Evolutionary conservation across 2,888 invertebrate species (phyloP), one percentile per base, ranked within the genome.

Genomic region (Abrostola triplasia): DNA sequence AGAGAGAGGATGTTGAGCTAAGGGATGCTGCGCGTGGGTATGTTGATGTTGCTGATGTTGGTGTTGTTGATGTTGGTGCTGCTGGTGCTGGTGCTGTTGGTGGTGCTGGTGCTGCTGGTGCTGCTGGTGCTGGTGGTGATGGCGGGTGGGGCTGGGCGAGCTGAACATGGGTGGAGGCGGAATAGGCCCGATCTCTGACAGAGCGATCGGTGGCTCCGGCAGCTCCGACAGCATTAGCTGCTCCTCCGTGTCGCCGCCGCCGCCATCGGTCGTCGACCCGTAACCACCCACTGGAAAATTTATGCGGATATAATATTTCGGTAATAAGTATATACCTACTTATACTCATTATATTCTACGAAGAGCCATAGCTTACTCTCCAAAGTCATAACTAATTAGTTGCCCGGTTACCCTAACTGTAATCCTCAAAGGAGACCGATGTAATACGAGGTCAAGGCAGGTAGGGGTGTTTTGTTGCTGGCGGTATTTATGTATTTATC

Each of bases 161-260:
- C 98, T 98, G 96, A 98, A 98, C 98, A 98, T 98, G 79, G 98
- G 98, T 85, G 98, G 98, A 84, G 98, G 98, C 85, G 98, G 98
- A 90, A 98, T 98, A 77, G 98, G 98, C 73, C 98, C 98, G 91
- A 98, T 98, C 87, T 98, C 98, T 76, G 98, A 98, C 75, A 98
- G 95, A 61, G 98, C 98, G 87, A 98, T 98, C 80, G 98, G 98
- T 78, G 98, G 98, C 93, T 98, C 98, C 78, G 98, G 98, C 88
- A 98, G 95, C 89, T 98, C 98, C 80, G 97, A 97, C 83, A 98
- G 95, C 95, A 97, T 96, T 85, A 98, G 95, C 77, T 95, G 95
- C 78, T 95, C 95, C 76, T 91, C 89, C 66, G 83, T 84, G 59
- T 70, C 85, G 71, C 84, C 85, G 66, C 81, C 92, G 86, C 82